These are phyloP conservation scores for Prunella himalayana DNA, from an alignment of 2,113 vertebrate species.

Conservation along the genomic window DNA sequence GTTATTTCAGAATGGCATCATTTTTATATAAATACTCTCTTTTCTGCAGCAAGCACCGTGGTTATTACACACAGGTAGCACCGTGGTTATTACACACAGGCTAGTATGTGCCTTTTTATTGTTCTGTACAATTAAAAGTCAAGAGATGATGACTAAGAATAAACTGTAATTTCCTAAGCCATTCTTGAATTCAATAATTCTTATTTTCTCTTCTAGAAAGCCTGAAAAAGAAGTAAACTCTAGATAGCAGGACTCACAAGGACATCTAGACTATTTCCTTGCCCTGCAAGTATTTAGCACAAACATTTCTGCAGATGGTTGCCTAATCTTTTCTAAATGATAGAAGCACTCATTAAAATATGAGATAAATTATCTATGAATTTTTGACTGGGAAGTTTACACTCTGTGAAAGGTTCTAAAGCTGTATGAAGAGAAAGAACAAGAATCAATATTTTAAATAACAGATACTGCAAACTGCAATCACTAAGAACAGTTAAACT, in stretches of 20 bases:
- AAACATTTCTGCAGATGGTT: slow-evolving; percentile 3
- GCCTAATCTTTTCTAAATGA: slow-evolving; percentile 19
- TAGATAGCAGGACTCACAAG: background rate
- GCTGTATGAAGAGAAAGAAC: background rate
- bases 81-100: background rate
- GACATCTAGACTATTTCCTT: background rate
- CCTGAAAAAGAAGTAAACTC: background rate
- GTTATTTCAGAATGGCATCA: background rate
- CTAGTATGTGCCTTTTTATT: background rate
- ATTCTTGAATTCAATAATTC: background rate
- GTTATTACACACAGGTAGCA: background rate
- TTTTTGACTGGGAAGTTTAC: background rate
- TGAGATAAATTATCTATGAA: background rate
- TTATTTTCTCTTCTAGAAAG: background rate
- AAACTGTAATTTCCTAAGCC: background rate
- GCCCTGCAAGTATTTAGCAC: background rate
- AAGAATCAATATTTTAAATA: background rate
- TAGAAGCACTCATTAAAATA: background rate
- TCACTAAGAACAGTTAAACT: background rate
- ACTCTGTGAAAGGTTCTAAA: background rate
- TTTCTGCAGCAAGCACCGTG: background rate
- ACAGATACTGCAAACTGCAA: background rate
- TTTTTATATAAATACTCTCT: background rate
- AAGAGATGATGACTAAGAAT: background rate
- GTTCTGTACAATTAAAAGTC: background rate